Conservation (phyloP, 1,140 invertebrate genomes). For the Plodia interpunctella region DNA sequence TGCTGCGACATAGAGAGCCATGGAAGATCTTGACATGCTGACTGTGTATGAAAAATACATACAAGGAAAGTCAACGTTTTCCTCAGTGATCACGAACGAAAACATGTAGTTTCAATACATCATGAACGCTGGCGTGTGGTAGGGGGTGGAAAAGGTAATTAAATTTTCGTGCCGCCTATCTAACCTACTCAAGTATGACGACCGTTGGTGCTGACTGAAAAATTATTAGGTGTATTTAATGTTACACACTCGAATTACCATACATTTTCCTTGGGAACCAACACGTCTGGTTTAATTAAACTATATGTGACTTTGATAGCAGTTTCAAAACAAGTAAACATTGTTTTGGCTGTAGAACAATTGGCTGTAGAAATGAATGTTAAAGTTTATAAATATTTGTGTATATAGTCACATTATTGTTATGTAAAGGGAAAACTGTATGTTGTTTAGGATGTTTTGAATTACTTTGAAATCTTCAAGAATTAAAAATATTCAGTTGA, state of each 20-base stretch:
- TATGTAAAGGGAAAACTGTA: no score
- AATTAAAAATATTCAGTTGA: no score
- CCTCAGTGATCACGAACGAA: not conserved
- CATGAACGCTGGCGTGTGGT: not conserved
- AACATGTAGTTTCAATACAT: not conserved
- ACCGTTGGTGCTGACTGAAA: not conserved
- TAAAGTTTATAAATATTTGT: no score
- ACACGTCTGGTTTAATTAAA: not conserved
- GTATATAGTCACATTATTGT: no score
- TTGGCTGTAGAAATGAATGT: no score
- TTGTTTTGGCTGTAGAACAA: no score
- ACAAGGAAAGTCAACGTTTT: not conserved
- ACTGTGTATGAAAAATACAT: no score
- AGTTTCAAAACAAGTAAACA: not conserved
- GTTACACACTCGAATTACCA: not conserved
- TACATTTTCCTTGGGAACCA: not conserved
- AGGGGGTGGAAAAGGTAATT: not conserved
- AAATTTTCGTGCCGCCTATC: conserved; percentile 1
- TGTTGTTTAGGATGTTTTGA: no score
- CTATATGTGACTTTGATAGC: not conserved
- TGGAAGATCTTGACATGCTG: no score
- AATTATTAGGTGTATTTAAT: not conserved
- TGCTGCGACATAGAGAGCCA: no score
- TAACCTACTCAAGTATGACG: not conserved
- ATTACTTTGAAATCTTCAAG: no score